Percentiles rank a stretch among this genome's conserved stretches.
Evolutionary conservation across 2,888 invertebrate genomes (phyloP).

Genomic region (Drosophila austrosaltans): DNA sequence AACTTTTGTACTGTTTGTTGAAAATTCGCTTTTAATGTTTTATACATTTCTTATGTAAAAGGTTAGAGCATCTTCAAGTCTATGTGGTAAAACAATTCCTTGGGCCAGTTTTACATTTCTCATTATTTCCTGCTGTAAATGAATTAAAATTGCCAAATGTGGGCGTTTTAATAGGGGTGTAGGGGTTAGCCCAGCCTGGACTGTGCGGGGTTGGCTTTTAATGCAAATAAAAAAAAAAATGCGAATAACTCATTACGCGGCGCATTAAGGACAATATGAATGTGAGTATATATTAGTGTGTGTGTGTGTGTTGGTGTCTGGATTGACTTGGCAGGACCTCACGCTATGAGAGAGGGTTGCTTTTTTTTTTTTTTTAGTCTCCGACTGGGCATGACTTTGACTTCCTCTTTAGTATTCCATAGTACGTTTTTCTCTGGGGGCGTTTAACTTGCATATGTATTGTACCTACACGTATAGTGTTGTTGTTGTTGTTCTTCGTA

Average conservation of each 20-base stretch:
- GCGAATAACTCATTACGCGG: slow-evolving; percentile 79
- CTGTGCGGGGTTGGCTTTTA: slow-evolving; percentile 53
- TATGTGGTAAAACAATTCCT: background rate
- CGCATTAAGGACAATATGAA: slow-evolving; percentile 72
- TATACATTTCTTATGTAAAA: background rate
- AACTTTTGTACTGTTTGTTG: too few species aligned
- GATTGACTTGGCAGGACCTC: slow-evolving; percentile 36
- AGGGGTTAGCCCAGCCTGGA: slow-evolving; percentile 7
- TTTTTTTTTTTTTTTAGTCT: slow-evolving; percentile 45
- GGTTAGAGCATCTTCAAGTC: background rate
- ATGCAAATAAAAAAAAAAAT: slow-evolving; percentile 74
- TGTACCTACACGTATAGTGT: slow-evolving; percentile 26
- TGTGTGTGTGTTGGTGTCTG: slow-evolving; percentile 45
- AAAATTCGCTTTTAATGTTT: too few species aligned
- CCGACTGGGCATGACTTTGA: slow-evolving; percentile 66
- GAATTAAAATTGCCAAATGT: slow-evolving; percentile 75
- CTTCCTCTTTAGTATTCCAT: slow-evolving; percentile 53
- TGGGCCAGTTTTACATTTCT: slow-evolving; percentile 34
- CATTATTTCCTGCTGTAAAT: slow-evolving; percentile 72
- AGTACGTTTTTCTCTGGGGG: slow-evolving; percentile 49
- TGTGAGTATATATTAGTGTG: slow-evolving; percentile 30
- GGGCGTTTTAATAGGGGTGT: slow-evolving; percentile 46
- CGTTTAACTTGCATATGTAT: slow-evolving; percentile 66
- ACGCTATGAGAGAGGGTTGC: slow-evolving; percentile 68
- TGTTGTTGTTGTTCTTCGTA: slow-evolving; percentile 14